Base-by-base conservation (phyloP, 2,797 vertebrate genomes). In the Mus minutoides region DNA sequence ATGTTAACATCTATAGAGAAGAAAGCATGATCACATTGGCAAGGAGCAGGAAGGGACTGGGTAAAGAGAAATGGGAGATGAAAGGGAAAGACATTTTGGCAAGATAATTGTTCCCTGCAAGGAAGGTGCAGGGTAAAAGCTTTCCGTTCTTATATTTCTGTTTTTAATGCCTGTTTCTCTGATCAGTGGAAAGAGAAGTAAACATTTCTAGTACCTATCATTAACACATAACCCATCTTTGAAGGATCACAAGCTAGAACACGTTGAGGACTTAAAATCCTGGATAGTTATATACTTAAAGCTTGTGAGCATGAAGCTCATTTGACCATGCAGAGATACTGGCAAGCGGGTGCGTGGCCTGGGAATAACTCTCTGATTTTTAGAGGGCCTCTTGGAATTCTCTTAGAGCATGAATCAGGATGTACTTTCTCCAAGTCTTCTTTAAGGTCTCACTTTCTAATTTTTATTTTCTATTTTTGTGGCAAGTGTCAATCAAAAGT, bases 291-390 rank as follows among this genome's bases (percentile, higher is more conserved):
- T 43, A 94, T 79, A 94, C 76, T 92, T 97, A 96, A 97, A 97
- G 93, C 95, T 94, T 89, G 76, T 22, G 97, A 97, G 96, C 95
- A 89, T 17, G 37, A 82, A 87, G 95, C 95, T 97, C 97, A 37
- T 49, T 40, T 86, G 92, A 90, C 96, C 97, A 97, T 97, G 97
- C 97, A 96, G 95, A 96, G 86, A 92, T 73, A 94, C 92, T 93
- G 91, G 94, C 85, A 90, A 95, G 96, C 96, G 40, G 95, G 80
- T 85, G 89, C 96, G 71, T 24, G 89, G 94, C 95, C 46, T 43
- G 75, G 84, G 84, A 84, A 71, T 31, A 31, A 52, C 91, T 93
- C 93, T 90, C 96, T 54, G 54, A 78, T 83, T 56, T 37, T n/a
- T 71, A 92, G 75, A 84, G 67, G 4, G 49, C 54, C 69, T 94